A percentile compares a stretch with the other conserved stretches of the same genome.
Conservation (phyloP, 2,113 vertebrate genomes). For the Brachyhypopomus occidentalis region DNA sequence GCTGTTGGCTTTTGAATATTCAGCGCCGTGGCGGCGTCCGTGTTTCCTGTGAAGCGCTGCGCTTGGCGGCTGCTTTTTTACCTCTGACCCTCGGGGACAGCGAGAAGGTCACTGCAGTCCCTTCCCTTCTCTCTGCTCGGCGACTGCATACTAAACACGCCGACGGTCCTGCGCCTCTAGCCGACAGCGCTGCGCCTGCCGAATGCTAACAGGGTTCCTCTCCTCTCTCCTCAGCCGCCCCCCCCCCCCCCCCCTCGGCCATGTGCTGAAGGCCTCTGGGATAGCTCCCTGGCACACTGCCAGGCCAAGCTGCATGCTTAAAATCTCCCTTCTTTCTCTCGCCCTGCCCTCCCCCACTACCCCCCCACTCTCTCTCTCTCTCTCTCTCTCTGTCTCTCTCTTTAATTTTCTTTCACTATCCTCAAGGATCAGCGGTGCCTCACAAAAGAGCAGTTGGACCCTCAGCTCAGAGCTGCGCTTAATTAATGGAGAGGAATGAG, state of each 20-base stretch:
- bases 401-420: constrained; percentile 25
- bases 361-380: neutral
- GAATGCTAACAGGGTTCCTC: constrained; percentile 57
- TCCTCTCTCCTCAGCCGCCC: neutral
- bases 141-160: constrained; percentile 40
- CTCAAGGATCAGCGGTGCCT: neutral
- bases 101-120: constrained; percentile 17
- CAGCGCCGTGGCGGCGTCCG: neutral
- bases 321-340: constrained; percentile 32
- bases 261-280: constrained; percentile 37
- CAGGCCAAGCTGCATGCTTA: constrained; percentile 40
- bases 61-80: neutral
- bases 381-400: neutral
- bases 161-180: constrained; percentile 26
- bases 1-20: no score
- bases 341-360: neutral
- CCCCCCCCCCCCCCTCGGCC: constrained; percentile 25
- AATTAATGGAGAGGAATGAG: constrained; percentile 38
- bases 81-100: neutral
- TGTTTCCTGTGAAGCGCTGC: no score
- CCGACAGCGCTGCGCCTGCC: constrained; percentile 34
- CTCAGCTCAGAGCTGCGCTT: constrained; percentile 25
- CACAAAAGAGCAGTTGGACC: constrained; percentile 24
- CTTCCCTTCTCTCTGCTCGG: neutral
- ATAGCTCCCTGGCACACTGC: constrained; percentile 40